Base-by-base conservation (phyloP, 1,140 invertebrate species). In the Polypedilum vanderplanki region DNA sequence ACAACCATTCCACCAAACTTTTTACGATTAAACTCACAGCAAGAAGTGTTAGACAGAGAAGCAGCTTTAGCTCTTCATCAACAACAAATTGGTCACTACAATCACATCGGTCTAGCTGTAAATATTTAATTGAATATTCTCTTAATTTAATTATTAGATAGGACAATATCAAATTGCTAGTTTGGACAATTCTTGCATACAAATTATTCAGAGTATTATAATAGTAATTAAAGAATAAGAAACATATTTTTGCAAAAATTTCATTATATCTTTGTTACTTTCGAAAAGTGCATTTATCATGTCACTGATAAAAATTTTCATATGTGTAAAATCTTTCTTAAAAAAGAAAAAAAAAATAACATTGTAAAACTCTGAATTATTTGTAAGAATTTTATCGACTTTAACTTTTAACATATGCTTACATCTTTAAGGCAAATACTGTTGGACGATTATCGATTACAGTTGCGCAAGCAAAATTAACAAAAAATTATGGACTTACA, bases 401-500 rank as follows among this genome's bases (percentile, higher is more conserved):
- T 33, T 33, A 5, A 33, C 24, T 33, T n/a, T n/a, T 77, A 75
- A 74, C 77, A 5, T 81, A 86, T n/a, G n/a, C n/a, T 80, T 80
- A 85, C 77, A 84, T 85, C 65, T 78, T 80, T 74, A 83, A 87
- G 74, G 85, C 88, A n/a, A 88, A 89, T 78, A 81, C 89, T 74
- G 85, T 88, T 74, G 93, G 93, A 1, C 86, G 90, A 77, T 85
- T 97, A 20, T 93, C 88, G 77, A 89, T 97, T 75, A 94, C 92
- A 17, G 87, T 95, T 77, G 89, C 88, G 74, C 92, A 95, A 84
- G 93, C 96, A 8, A 96, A 95, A 84, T 85, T 99, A 74, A 90
- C 91, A 1, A 98, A 98, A 85, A 98, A 98, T 84, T 99, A 98
- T 89, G 96, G 97, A 82, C 86, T 98, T 77, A 94, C 94, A 2